Conservation (phyloP, 2,797 vertebrate species). For the Mormyrus hasselquistii region DNA sequence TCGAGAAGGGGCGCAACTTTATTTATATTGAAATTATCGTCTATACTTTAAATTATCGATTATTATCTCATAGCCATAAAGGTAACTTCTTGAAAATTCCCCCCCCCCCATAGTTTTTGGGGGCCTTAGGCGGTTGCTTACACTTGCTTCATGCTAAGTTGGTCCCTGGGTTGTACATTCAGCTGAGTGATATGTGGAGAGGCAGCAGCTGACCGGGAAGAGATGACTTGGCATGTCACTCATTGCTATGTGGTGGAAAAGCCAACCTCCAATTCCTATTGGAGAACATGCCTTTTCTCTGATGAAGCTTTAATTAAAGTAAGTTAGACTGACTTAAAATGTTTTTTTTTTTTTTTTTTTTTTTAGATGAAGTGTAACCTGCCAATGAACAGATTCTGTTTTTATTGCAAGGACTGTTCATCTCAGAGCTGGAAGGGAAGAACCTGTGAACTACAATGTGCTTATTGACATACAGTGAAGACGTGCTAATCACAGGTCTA, state of each 20-base stretch:
- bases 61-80: background rate
- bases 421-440: background rate
- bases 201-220: background rate
- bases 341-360: background rate
- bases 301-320: background rate
- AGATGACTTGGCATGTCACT: slow-evolving; percentile 21
- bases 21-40: background rate
- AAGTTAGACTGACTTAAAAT: background rate
- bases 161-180: background rate
- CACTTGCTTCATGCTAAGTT: background rate
- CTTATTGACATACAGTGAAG: background rate
- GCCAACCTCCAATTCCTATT: background rate
- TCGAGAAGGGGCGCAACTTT: background rate
- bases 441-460: background rate
- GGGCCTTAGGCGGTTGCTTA: background rate
- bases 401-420: background rate
- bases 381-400: background rate
- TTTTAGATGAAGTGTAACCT: background rate
- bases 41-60: background rate
- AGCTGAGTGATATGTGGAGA: slow-evolving; percentile 11
- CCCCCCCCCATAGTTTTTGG: background rate
- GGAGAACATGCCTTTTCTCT: background rate
- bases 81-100: background rate
- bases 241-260: slow-evolving; percentile 37
- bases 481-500: background rate